Evolutionary conservation across 2,888 invertebrate genomes (phyloP).

Genomic region (Eupithecia subfuscata): DNA sequence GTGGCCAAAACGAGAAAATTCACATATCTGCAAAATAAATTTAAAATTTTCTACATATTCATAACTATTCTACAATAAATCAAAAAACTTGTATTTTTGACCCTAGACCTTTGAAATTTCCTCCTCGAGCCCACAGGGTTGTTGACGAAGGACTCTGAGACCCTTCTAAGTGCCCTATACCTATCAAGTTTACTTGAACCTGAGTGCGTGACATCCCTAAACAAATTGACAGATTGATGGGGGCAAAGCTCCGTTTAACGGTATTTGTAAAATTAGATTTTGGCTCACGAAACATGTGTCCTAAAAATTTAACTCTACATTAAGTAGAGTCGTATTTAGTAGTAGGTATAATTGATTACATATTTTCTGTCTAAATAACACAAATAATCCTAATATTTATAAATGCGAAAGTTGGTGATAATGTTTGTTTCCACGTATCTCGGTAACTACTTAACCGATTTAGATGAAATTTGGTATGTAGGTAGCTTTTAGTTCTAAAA

Average conservation of each 20-base stretch:
- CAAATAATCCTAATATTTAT: too few relatives aligned
- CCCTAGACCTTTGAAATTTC: neutral
- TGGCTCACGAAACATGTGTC: neutral
- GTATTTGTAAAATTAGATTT: constrained; percentile 21
- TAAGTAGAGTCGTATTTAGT: too few relatives aligned
- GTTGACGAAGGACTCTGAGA: neutral
- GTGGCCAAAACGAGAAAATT: too few relatives aligned
- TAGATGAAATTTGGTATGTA: too few relatives aligned
- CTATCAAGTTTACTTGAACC: neutral
- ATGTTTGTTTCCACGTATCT: too few relatives aligned
- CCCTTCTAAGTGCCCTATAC: constrained; percentile 3
- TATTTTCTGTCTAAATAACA: too few relatives aligned
- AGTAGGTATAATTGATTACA: too few relatives aligned
- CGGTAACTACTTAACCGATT: too few relatives aligned
- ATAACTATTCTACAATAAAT: neutral
- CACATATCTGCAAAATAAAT: too few relatives aligned
- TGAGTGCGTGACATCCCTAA: constrained; percentile 13
- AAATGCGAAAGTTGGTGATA: too few relatives aligned
- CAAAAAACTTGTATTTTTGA: neutral
- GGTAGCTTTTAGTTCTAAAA: too few relatives aligned
- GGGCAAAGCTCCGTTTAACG: constrained; percentile 16
- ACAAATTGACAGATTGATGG: constrained; percentile 29
- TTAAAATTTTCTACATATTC: too few relatives aligned
- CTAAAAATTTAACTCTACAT: neutral
- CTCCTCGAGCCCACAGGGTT: neutral